Base-by-base conservation (phyloP, 2,113 vertebrate genomes). In the Phaetusa simplex region DNA sequence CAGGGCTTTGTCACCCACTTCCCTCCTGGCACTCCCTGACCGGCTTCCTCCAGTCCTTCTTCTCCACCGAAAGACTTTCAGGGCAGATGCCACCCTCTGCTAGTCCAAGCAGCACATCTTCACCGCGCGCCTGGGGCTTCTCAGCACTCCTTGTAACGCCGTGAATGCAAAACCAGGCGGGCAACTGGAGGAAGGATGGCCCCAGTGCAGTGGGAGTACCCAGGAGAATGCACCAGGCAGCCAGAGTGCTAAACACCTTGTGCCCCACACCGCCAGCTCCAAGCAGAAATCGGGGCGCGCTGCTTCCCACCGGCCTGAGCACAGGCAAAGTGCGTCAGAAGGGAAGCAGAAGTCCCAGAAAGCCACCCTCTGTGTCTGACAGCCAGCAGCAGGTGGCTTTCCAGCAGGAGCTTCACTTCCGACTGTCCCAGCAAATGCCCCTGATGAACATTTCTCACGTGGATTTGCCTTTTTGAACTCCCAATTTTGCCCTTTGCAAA, bases 311-410 rank as follows among this genome's bases (percentile, higher is more conserved):
- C 1, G 0, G 16, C 40, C n/a, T 2, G 1, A 36, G 23, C 16
- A n/a, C 52, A 32, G 49, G 55, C 7, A 1, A 70, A 24, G 62
- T 0, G 0, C 18, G 8, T 9, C 6, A 1, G 43, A 12, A 49
- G 49, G 32, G 45, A 32, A 69, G 34, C 59, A 50, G 42, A 36
- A 43, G 45, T 53, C 38, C 38, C 49, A 53, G 62, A 5, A 29
- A 58, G 53, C 13, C 2, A 0, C 3, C 34, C 26, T 19, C 1
- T 0, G 17, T 14, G 22, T 4, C 27, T 4, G 52, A 9, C 0
- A 1, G 61, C 49, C 21, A 17, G 73, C 66, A 26, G 50, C 5
- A 0, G 47, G 26, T 11, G 23, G 32, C 65, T 20, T 53, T 21
- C 56, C 58, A 45, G 50, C 32, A 47, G 38, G 13, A 77, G 36